Conservation (phyloP, 2,888 invertebrate genomes). For the Pharmacophagus antenor region DNA sequence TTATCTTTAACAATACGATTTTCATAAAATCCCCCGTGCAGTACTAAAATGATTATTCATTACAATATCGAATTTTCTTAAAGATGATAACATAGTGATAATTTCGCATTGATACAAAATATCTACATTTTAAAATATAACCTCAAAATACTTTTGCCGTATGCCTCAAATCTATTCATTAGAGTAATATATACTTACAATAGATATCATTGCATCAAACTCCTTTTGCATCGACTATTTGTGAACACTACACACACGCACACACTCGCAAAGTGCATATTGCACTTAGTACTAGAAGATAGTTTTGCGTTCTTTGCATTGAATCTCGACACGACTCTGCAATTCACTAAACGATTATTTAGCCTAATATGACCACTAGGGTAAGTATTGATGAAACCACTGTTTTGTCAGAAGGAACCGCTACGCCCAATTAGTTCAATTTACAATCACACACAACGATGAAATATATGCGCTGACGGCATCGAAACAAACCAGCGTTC, state of each 20-base stretch:
- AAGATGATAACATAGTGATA: conserved; percentile 27
- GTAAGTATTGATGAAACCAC: conserved; percentile 66
- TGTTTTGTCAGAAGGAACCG: conserved; percentile 68
- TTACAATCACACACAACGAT: conserved; percentile 71
- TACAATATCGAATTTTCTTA: conserved; percentile 22
- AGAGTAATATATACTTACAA: conserved; percentile 60
- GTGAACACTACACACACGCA: conserved; percentile 71
- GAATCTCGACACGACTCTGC: conserved; percentile 52
- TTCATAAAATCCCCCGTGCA: background rate
- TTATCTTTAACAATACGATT: too few species aligned
- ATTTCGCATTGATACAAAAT: conserved; percentile 19
- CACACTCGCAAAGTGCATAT: conserved; percentile 62
- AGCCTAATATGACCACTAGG: conserved; percentile 57
- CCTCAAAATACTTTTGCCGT: conserved; percentile 63
- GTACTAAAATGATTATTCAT: conserved; percentile 19
- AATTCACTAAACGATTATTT: conserved; percentile 58
- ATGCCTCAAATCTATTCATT: conserved; percentile 38
- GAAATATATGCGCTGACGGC: conserved; percentile 70
- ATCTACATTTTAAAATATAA: conserved; percentile 54
- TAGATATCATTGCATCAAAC: conserved; percentile 66
- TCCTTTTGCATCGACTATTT: conserved; percentile 72
- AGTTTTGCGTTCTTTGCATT: conserved; percentile 56
- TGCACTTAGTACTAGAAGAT: conserved; percentile 61
- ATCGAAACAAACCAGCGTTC: conserved; percentile 73
- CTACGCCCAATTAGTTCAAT: conserved; percentile 78